phyloP scores from a whole-genome alignment of 2,797 vertebrate species.

The Gallirallus australis region DNA sequence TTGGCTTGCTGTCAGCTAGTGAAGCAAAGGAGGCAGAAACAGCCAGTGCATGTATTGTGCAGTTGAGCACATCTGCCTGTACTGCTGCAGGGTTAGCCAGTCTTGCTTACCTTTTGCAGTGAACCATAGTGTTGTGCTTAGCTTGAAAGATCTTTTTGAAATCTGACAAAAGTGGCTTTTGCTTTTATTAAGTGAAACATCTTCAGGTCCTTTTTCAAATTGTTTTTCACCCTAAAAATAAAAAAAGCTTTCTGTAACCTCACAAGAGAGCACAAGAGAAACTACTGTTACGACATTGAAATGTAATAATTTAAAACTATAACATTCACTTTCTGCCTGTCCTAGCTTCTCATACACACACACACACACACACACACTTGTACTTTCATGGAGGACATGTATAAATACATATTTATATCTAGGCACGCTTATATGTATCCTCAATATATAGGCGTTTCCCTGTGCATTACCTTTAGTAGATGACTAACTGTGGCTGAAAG shows the following conservation, averaged over 20 bases:
- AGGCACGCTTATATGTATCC: background rate
- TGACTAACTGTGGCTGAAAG: background rate
- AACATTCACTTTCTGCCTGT: background rate
- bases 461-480: background rate
- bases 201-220: background rate
- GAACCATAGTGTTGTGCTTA: background rate
- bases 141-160: background rate
- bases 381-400: accelerated
- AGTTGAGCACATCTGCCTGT: background rate
- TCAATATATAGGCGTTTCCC: background rate
- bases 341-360: background rate
- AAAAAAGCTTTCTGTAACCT: background rate
- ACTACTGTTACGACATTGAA: background rate
- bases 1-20: background rate
- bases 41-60: background rate
- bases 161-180: background rate
- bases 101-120: background rate
- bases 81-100: background rate
- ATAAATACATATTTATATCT: background rate
- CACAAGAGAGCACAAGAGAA: background rate
- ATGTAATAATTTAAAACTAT: background rate
- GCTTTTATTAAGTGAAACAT: background rate
- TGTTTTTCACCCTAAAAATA: accelerated
- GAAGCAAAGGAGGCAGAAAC: background rate
- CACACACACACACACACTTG: no score